Conservation (phyloP, 2,797 vertebrate genomes). For the Schizothorax lantsangensis region DNA sequence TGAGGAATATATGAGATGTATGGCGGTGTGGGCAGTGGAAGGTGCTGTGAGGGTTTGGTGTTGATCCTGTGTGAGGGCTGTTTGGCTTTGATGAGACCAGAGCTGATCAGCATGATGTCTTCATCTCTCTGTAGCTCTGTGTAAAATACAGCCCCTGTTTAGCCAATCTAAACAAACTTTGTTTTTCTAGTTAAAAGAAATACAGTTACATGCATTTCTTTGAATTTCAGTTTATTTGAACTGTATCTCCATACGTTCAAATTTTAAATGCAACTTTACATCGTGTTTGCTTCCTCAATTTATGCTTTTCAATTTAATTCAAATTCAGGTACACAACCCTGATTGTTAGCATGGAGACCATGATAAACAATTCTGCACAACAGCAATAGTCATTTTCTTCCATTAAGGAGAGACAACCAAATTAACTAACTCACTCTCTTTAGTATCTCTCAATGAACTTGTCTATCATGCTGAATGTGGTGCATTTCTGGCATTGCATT, state of each 20-base stretch:
- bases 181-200: background rate
- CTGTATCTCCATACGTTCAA: background rate
- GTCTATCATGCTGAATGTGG: slow-evolving; percentile 22
- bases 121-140: background rate
- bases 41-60: slow-evolving; percentile 9
- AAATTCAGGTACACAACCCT: background rate
- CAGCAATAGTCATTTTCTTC: background rate
- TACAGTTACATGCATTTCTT: background rate
- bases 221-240: background rate
- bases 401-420: background rate
- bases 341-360: background rate
- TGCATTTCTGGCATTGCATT: slow-evolving; percentile 22
- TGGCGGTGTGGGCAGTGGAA: slow-evolving; percentile 2
- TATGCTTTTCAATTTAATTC: background rate
- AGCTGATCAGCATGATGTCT: slow-evolving; percentile 24
- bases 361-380: background rate
- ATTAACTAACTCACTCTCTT: background rate
- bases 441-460: slow-evolving; percentile 16
- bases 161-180: background rate
- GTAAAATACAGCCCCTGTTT: background rate
- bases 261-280: background rate
- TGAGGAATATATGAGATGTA: background rate
- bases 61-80: slow-evolving; percentile 23
- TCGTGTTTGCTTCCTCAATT: background rate
- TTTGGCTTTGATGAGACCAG: slow-evolving; percentile 13